Evolutionary conservation across 2,797 vertebrate genomes (phyloP), one percentile per base, ranked within the genome.

Genomic region (Oreortyx pictus): DNA sequence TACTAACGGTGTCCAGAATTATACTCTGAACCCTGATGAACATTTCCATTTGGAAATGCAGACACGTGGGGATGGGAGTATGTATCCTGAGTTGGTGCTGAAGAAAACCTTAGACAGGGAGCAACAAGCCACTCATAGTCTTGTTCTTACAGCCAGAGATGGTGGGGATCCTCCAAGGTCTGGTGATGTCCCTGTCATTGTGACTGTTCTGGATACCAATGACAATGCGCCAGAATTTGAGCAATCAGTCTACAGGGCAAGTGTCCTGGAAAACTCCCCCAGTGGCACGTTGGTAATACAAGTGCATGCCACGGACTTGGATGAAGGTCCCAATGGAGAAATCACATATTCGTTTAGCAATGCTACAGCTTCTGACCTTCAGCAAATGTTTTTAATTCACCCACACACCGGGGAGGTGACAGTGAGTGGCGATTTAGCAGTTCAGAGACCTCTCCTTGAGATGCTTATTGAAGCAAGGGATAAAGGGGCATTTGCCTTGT

Each of bases 61-160:
- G 61, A 94, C 74, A 2, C 95, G 75, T 0, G 94, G 93, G 5
- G 97, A 98, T 1, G 97, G 97, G 88, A 98, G 97, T 86, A 93
- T 97, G 50, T 98, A 97, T 64, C 97, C 97, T 1, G 98, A 98
- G 86, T 0, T 98, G 93, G 96, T 98, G 68, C 82, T 98, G 75
- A 97, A 98, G 77, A 98, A 97, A 96, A 71, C 97, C 11, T 93
- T 98, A 96, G 98, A 98, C 73, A 97, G 97, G n/a, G 98, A 98
- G 84, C 97, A 97, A 78, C 95, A 96, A 83, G 89, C 97, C 76
- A 56, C 91, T 16, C 97, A 98, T 71, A 73, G 84, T 24, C 96
- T 98, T 19, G 92, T 96, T 13, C 95, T 98, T 78, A 98, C 95
- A 10, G 98, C 98, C 88, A 73, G 94, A 90, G 98, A 98, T 10